Conservation (phyloP, 1,140 invertebrate genomes). For the Ostrea edulis region DNA sequence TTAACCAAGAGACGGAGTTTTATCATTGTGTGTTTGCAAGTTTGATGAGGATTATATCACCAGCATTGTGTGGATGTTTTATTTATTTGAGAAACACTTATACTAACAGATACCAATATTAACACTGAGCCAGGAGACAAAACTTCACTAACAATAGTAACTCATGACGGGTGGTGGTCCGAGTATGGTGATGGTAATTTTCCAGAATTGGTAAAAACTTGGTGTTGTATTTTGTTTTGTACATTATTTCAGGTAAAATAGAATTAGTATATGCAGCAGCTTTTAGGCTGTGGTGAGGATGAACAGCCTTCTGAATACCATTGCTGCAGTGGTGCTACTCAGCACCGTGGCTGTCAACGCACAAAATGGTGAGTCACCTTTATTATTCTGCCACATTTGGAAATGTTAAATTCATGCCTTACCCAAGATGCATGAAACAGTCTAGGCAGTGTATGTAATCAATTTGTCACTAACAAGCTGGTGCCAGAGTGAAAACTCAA, state of each 20-base stretch:
- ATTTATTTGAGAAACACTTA: constrained; percentile 12
- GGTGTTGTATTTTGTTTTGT: constrained; percentile 21
- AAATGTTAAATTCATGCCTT: not conserved
- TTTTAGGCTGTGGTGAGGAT: not conserved
- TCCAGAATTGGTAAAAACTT: constrained; percentile 16
- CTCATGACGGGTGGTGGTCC: not conserved
- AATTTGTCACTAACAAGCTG: not conserved
- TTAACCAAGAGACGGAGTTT: constrained; percentile 23
- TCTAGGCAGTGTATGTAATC: not conserved
- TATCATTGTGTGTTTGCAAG: not conserved
- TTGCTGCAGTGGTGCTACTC: not conserved
- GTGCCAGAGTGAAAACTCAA: not conserved
- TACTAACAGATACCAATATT: not conserved
- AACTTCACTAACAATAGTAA: not conserved
- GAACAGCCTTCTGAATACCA: constrained; percentile 6
- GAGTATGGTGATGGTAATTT: not conserved
- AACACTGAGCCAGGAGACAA: not conserved
- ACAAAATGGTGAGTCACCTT: constrained; percentile 26
- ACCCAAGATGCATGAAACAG: constrained; percentile 13
- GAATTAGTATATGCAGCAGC: constrained; percentile 27
- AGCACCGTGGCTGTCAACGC: not conserved
- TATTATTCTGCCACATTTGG: not conserved
- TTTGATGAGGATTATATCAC: constrained; percentile 8
- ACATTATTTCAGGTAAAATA: constrained; percentile 19
- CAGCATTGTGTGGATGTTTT: not conserved